Percentiles rank a stretch among this genome's conserved stretches.
phyloP scores from a whole-genome alignment of 2,797 vertebrate species.

The Gadopsis marmoratus region DNA sequence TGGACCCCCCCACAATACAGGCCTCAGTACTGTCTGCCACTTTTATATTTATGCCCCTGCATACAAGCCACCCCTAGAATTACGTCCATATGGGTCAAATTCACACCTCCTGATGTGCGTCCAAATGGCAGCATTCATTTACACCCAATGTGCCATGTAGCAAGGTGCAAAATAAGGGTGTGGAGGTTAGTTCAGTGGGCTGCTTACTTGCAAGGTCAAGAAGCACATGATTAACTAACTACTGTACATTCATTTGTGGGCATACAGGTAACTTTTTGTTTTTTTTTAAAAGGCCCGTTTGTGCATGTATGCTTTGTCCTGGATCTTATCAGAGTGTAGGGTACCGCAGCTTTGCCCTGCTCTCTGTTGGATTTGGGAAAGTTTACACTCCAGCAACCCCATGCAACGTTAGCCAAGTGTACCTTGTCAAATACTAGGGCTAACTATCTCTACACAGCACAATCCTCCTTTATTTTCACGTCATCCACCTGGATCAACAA shows the following conservation, averaged over 20 bases:
- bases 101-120: neutral
- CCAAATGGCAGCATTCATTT: neutral
- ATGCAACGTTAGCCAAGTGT: neutral
- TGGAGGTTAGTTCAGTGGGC: neutral
- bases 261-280: neutral
- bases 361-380: neutral
- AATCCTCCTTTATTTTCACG: neutral
- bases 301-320: too few species aligned
- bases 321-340: too few species aligned
- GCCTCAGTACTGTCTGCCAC: too few species aligned
- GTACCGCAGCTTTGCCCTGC: neutral
- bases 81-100: neutral
- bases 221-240: neutral
- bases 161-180: too few species aligned
- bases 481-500: neutral
- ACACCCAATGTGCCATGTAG: neutral
- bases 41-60: too few species aligned
- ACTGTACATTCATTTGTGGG: neutral
- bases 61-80: neutral
- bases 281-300: too few species aligned
- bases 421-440: neutral
- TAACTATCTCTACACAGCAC: neutral
- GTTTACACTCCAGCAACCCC: conserved; percentile 4
- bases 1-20: too few species aligned
- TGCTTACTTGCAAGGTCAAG: neutral